Conservation (phyloP, 1,140 invertebrate species). For the Scaptomyza hsui region DNA sequence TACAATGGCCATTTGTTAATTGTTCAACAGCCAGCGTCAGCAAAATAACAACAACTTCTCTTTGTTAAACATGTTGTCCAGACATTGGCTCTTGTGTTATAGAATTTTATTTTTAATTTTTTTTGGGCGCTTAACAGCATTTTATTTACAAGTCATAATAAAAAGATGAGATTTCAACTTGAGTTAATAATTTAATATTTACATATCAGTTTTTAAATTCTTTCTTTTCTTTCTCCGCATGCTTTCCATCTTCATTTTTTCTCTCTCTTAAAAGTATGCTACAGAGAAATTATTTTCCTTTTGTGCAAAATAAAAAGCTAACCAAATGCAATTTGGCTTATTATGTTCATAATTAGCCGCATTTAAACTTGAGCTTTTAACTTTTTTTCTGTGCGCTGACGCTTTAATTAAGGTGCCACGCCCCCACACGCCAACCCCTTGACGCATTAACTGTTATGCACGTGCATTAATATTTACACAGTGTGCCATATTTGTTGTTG, state of each 20-base stretch:
- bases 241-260: too few species aligned
- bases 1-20: conserved; percentile 66
- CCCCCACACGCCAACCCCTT: too few species aligned
- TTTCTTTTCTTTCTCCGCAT: too few species aligned
- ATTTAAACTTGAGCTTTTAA: background rate
- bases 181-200: too few species aligned
- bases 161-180: too few species aligned
- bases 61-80: too few species aligned
- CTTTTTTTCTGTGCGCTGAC: background rate
- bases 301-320: background rate
- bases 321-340: background rate
- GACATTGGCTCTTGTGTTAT: too few species aligned
- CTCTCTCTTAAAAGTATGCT: too few species aligned
- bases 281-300: background rate
- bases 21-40: conserved; percentile 28
- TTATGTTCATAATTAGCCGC: background rate
- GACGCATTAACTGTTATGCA: background rate
- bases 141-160: too few species aligned
- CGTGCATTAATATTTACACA: background rate
- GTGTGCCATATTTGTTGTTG: background rate
- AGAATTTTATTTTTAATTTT: too few species aligned
- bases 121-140: too few species aligned
- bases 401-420: background rate
- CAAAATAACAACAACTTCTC: background rate
- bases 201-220: too few species aligned